Evolutionary conservation across 1,140 invertebrate species (phyloP).

Genomic region (Hylyphantes graminicola): DNA sequence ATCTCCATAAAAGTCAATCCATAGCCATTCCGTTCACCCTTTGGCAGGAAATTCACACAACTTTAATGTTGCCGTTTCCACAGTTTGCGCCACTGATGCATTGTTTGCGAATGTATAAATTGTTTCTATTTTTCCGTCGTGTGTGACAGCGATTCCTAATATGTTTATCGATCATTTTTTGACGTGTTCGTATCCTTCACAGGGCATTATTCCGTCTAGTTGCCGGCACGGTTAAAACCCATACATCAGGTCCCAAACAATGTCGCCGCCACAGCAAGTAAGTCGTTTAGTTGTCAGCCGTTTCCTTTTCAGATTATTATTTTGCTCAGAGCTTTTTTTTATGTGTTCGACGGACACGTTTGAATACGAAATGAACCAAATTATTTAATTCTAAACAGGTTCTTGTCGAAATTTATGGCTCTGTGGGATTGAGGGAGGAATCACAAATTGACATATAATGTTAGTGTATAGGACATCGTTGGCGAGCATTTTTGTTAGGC

Average conservation of each 20-base stretch:
- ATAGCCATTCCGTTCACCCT: slow-evolving; percentile 9
- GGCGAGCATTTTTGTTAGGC: background rate
- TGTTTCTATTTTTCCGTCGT: slow-evolving; percentile 52
- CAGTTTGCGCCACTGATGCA: slow-evolving; percentile 9
- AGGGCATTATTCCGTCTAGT: background rate
- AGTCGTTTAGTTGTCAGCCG: slow-evolving; percentile 53
- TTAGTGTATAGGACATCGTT: no score
- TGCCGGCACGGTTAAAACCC: slow-evolving; percentile 39
- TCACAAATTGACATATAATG: slow-evolving; percentile 10
- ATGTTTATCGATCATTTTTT: slow-evolving; percentile 12
- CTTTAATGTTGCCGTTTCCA: slow-evolving; percentile 12
- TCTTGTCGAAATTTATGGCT: slow-evolving; percentile 48
- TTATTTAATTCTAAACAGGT: slow-evolving; percentile 59
- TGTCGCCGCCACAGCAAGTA: slow-evolving; percentile 32
- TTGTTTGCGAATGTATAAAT: slow-evolving; percentile 59
- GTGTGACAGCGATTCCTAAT: slow-evolving; percentile 24
- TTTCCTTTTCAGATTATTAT: slow-evolving; percentile 57
- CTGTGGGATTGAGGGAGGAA: background rate
- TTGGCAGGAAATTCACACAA: slow-evolving; percentile 37
- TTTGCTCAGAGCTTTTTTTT: slow-evolving; percentile 34
- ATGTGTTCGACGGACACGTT: slow-evolving; percentile 26
- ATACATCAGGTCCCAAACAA: slow-evolving; percentile 48
- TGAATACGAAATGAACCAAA: slow-evolving; percentile 55
- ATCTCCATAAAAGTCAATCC: slow-evolving; percentile 20
- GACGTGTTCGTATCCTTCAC: background rate